Percentiles rank a stretch among this genome's conserved stretches.
Evolutionary conservation across 2,797 vertebrate species (phyloP).

Genomic region (Characodon lateralis): DNA sequence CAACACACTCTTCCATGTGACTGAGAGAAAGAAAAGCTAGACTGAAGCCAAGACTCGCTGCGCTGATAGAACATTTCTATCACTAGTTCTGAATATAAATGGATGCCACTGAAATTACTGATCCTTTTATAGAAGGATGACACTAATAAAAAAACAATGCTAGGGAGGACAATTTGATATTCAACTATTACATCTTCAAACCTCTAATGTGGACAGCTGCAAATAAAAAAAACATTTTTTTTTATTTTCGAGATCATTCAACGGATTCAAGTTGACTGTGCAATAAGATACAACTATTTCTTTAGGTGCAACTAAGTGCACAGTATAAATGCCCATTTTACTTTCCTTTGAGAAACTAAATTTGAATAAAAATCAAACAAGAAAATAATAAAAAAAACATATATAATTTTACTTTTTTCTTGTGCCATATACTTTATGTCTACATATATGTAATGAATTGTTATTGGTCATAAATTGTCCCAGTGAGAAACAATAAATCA

Average conservation of each 20-base stretch:
- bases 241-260: neutral
- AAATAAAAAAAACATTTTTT: neutral
- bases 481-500: neutral
- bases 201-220: neutral
- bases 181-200: neutral
- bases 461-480: neutral
- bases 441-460: neutral
- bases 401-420: neutral
- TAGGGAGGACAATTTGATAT: neutral
- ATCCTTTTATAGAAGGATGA: neutral
- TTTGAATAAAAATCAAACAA: neutral
- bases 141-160: neutral
- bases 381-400: neutral
- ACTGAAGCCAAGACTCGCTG: conserved; percentile 54
- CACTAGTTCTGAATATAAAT: conserved; percentile 70
- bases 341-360: neutral
- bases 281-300: neutral
- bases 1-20: conserved; percentile 76
- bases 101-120: conserved; percentile 5
- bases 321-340: neutral
- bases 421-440: neutral
- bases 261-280: neutral
- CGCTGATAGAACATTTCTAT: conserved; percentile 47
- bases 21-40: conserved; percentile 59
- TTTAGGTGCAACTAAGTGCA: neutral